Percentiles rank a stretch among this genome's conserved stretches.
Evolutionary conservation across 2,888 invertebrate genomes (phyloP).

Genomic region (Nasonia oneida): DNA sequence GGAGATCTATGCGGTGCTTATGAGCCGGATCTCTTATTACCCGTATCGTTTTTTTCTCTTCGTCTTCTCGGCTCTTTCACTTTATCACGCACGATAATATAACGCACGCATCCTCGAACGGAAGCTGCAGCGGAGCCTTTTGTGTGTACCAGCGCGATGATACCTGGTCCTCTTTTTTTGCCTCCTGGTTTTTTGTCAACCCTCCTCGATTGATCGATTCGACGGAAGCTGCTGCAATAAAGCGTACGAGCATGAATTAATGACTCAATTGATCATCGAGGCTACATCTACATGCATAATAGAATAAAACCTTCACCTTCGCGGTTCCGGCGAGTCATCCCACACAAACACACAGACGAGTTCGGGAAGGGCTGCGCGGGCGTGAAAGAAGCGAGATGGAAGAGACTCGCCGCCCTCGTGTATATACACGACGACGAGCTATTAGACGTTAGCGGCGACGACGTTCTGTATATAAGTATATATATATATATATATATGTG

Average conservation of each 20-base stretch:
- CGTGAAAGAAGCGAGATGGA: too few species aligned
- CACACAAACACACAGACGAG: neutral
- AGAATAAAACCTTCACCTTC: too few species aligned
- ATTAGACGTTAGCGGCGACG: neutral
- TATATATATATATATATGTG: neutral
- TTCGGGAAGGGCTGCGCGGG: too few species aligned
- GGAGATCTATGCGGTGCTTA: neutral
- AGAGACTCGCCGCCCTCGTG: neutral
- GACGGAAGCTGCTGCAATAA: slow-evolving; percentile 44
- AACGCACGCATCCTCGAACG: too few species aligned
- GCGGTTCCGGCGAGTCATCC: neutral
- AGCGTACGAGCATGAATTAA: slow-evolving; percentile 33
- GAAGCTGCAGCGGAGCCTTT: neutral
- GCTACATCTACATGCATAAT: too few species aligned
- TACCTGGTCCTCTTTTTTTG: neutral
- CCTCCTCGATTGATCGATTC: slow-evolving; percentile 46
- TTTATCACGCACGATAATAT: neutral
- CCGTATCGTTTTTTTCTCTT: neutral
- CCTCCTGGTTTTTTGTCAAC: slow-evolving; percentile 21
- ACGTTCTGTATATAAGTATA: neutral
- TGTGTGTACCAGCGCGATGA: neutral
- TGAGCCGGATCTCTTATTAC: neutral
- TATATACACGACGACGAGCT: neutral
- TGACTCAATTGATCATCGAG: slow-evolving; percentile 47
- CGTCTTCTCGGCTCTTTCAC: neutral